A percentile compares a stretch with the other conserved stretches of the same genome.
phyloP scores from a whole-genome alignment of 2,113 vertebrate species.

The Misgurnus mizolepis region DNA sequence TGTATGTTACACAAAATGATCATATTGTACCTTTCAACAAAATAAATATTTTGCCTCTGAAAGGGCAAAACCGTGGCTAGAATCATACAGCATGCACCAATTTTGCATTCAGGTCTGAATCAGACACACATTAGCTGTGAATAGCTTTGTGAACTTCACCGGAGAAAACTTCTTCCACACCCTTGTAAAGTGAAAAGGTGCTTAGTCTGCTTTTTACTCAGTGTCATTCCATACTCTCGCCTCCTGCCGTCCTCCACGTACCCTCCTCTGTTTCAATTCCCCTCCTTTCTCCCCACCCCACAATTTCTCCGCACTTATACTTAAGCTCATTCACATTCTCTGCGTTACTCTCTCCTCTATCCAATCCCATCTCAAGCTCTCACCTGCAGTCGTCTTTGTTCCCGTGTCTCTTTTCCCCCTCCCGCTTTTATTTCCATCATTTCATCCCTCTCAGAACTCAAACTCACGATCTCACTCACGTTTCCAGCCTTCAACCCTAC shows the following conservation, averaged over 20 bases:
- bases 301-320: not conserved
- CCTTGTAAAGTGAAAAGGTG: slow-evolving; percentile 34
- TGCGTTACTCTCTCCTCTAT: not conserved
- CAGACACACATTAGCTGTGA: slow-evolving; percentile 1
- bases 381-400: not conserved
- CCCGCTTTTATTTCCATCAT: not conserved
- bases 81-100: too few species aligned
- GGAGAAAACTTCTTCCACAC: slow-evolving; percentile 23
- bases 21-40: too few species aligned
- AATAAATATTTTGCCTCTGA: too few species aligned
- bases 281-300: not conserved
- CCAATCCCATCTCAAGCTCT: not conserved
- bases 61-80: too few species aligned
- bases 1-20: too few species aligned
- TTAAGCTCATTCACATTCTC: slow-evolving; percentile 1
- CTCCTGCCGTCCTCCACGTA: slow-evolving; percentile 4
- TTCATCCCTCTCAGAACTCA: slow-evolving; percentile 5
- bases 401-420: not conserved
- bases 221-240: slow-evolving; percentile 8
- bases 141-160: not conserved
- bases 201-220: slow-evolving; percentile 44
- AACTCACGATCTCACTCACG: not conserved
- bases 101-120: not conserved
- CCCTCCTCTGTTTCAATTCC: slow-evolving; percentile 18
- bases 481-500: slow-evolving; percentile 17